phyloP scores from a whole-genome alignment of 2,113 vertebrate genomes.

The Rhinolophus ferrumequinum region DNA sequence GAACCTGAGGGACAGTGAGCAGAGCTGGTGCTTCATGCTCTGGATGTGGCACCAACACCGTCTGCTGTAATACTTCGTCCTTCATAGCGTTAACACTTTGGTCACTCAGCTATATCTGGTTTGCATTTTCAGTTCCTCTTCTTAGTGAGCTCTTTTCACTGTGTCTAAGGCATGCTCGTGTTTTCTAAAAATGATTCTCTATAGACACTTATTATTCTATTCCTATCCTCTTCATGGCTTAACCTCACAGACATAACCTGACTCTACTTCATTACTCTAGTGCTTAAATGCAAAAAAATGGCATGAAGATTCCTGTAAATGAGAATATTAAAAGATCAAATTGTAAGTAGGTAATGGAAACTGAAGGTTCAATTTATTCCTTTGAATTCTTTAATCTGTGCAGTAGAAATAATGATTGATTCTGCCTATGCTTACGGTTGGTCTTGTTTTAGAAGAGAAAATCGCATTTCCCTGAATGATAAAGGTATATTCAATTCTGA shows the following conservation, averaged over 20 bases:
- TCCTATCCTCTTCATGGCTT: background rate
- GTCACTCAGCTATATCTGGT: background rate
- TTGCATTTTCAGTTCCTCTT: background rate
- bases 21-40: background rate
- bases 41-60: background rate
- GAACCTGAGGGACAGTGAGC: background rate
- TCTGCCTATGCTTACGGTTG: background rate
- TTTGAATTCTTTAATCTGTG: background rate
- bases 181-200: background rate
- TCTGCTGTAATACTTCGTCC: accelerated
- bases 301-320: background rate
- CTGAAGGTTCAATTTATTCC: background rate
- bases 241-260: background rate
- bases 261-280: background rate
- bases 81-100: background rate
- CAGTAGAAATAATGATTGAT: background rate
- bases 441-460: background rate
- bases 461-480: background rate
- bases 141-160: background rate
- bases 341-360: background rate
- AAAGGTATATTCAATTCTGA: background rate
- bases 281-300: background rate
- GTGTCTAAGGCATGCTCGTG: background rate
- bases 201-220: background rate
- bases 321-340: background rate